phyloP scores from a whole-genome alignment of 2,888 invertebrate species.

The Laothoe populi region DNA sequence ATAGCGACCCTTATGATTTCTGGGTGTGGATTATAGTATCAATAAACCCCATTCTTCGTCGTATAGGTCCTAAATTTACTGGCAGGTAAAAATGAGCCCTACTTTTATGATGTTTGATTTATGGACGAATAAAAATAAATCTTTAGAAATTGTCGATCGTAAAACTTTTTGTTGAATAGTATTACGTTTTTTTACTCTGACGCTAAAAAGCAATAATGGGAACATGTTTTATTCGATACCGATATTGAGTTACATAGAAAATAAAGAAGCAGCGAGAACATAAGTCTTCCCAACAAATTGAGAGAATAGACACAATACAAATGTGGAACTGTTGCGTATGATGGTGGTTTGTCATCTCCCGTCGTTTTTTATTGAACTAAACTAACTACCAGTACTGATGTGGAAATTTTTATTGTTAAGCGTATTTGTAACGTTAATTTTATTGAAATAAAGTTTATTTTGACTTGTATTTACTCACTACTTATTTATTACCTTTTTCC shows the following conservation, averaged over 20 bases:
- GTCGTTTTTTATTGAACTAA: too few relatives aligned
- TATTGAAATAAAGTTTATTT: too few relatives aligned
- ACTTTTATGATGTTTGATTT: slow-evolving; percentile 12
- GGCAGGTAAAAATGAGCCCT: slow-evolving; percentile 3
- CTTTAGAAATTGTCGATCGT: not conserved
- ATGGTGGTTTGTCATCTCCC: not conserved
- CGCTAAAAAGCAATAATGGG: not conserved
- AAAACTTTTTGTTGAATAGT: not conserved
- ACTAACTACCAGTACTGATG: not conserved
- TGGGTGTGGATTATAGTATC: slow-evolving; percentile 6
- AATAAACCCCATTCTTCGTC: slow-evolving; percentile 14
- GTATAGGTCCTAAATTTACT: not conserved
- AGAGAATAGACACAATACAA: not conserved
- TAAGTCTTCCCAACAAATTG: not conserved
- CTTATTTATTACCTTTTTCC: too few relatives aligned
- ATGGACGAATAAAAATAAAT: slow-evolving; percentile 18
- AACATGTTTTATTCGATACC: not conserved
- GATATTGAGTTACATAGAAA: not conserved
- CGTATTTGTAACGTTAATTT: too few relatives aligned
- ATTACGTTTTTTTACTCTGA: not conserved
- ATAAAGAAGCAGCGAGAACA: not conserved
- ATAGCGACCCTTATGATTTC: not conserved
- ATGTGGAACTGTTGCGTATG: not conserved
- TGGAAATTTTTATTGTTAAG: too few relatives aligned
- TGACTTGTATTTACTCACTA: too few relatives aligned